Base-by-base conservation (phyloP, 2,113 vertebrate species). In the Sorex araneus region DNA sequence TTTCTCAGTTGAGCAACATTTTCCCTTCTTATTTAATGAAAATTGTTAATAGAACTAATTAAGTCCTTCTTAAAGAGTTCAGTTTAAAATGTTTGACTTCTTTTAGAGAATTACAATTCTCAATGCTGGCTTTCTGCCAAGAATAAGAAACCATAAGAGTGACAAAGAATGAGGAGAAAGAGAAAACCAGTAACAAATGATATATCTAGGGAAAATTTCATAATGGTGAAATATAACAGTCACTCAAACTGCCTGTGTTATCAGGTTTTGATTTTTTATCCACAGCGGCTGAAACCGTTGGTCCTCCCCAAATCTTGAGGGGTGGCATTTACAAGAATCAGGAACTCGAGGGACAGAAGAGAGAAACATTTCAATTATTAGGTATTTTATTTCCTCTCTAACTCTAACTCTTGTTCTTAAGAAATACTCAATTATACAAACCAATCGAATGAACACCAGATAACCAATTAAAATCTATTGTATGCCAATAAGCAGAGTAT, bases 11-110 rank as follows among this genome's bases (percentile, higher is more conserved):
- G 88, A 30, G 45, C 40, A 67, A 89, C 13, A 92, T 32, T 36
- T 4, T 64, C n/a, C 18, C 32, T 91, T 76, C 47, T 73, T 89
- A 34, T 90, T 90, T 92, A 76, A 90, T 90, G 7, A 93, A 95
- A 94, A 89, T 47, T 89, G 34, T 70, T 92, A 66, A 47, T 76
- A 91, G 45, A 94, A 85, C 45, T 88, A 95, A 94, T 90, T 84
- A 95, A 92, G 90, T 95, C 16, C n/a, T 95, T 92, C 47, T 50
- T 94, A 75, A 88, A 89, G 43, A 85, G 27, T 94, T 90, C 47
- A 47, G 47, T 88, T 88, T 40, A 90, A 93, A 66, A 92, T 75
- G 71, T 27, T 94, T 92, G 75, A 89, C 40, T 90, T 91, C 70
- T 93, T 90, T 90, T 86, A 86, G n/a, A 94, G 66, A 94, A 94